Percentiles rank a stretch among this genome's conserved stretches.
Conservation (phyloP, 2,113 vertebrate genomes). For the Syngnathus scovelli region DNA sequence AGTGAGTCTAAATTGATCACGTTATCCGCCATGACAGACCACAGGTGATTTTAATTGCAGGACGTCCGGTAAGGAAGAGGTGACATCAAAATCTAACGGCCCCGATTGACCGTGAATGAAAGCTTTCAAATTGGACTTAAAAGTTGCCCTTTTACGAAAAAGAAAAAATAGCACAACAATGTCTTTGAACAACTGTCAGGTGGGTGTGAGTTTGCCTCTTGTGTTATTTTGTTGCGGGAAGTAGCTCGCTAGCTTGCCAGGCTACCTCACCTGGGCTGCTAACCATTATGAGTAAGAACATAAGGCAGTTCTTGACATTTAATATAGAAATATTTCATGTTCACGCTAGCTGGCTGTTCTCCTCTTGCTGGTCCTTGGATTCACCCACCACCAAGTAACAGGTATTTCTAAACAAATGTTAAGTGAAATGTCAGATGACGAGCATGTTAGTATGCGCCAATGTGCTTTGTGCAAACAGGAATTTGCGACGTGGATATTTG, state of each 20-base stretch:
- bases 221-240: not conserved
- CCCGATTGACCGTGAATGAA: not conserved
- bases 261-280: not conserved
- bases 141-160: not conserved
- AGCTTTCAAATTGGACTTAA: not conserved
- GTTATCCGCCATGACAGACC: not conserved
- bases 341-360: slow-evolving; percentile 34
- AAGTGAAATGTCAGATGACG: accelerated
- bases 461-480: slow-evolving; percentile 34
- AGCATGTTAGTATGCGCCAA: not conserved
- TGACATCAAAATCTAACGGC: not conserved
- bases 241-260: not conserved
- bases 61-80: slow-evolving; percentile 29
- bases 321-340: slow-evolving; percentile 1
- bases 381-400: slow-evolving; percentile 2
- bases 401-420: slow-evolving; percentile 38
- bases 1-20: not conserved
- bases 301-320: not conserved
- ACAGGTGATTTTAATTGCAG: slow-evolving; percentile 43
- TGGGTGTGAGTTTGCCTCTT: slow-evolving; percentile 17
- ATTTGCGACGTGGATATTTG: slow-evolving; percentile 55
- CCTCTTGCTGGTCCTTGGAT: slow-evolving; percentile 35
- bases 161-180: slow-evolving; percentile 9
- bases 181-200: slow-evolving; percentile 28
- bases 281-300: not conserved